phyloP scores from a whole-genome alignment of 2,888 invertebrate species.

The Phyllotreta striolata region DNA sequence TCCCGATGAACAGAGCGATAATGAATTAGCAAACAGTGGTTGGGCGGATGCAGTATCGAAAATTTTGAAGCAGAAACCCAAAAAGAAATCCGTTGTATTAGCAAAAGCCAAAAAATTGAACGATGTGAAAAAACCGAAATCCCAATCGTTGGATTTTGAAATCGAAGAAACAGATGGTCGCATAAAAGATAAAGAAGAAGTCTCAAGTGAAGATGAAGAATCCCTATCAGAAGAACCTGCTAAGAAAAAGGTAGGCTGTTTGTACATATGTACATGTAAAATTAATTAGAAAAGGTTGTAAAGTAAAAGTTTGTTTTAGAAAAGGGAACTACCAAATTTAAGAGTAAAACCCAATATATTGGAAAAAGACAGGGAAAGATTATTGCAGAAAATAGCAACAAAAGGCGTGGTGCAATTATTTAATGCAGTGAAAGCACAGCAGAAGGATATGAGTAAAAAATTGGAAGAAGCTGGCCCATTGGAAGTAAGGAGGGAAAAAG shows the following conservation, averaged over 20 bases:
- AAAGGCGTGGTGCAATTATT: slow-evolving; percentile 93
- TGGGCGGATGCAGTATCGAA: slow-evolving; percentile 87
- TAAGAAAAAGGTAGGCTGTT: slow-evolving; percentile 53
- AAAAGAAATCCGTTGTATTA: slow-evolving; percentile 77
- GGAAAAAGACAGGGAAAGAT: slow-evolving; percentile 80
- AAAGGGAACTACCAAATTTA: slow-evolving; percentile 69
- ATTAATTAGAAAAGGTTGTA: background rate
- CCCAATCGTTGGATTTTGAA: slow-evolving; percentile 69
- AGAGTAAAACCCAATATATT: slow-evolving; percentile 78
- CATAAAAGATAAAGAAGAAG: slow-evolving; percentile 63
- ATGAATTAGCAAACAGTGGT: slow-evolving; percentile 66
- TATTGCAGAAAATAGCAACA: slow-evolving; percentile 84
- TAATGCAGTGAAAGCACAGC: slow-evolving; percentile 88
- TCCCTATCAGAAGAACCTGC: slow-evolving; percentile 52
- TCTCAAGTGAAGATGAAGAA: slow-evolving; percentile 54
- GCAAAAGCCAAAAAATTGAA: slow-evolving; percentile 81
- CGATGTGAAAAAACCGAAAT: slow-evolving; percentile 63
- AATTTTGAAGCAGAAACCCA: slow-evolving; percentile 77
- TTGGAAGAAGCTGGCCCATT: slow-evolving; percentile 76
- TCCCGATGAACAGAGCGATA: slow-evolving; percentile 40
- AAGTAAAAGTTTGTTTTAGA: slow-evolving; percentile 60
- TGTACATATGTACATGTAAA: slow-evolving; percentile 1
- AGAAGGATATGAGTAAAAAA: slow-evolving; percentile 77
- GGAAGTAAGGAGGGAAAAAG: slow-evolving; percentile 79
- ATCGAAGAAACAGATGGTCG: slow-evolving; percentile 67